Base-by-base conservation (phyloP, 2,888 invertebrate species). In the Dione vanillae region DNA sequence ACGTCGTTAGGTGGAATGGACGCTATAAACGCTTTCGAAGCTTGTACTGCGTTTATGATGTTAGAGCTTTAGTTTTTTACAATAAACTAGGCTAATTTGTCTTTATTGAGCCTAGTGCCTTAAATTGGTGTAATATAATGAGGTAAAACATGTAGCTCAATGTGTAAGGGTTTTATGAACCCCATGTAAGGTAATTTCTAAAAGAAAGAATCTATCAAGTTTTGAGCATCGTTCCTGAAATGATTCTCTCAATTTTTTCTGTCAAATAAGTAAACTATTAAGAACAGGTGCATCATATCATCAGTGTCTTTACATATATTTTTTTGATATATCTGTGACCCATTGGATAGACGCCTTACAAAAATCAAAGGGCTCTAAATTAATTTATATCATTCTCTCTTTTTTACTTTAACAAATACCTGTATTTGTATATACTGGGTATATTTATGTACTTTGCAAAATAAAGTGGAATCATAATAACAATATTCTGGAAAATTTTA, bases 1-100 rank as follows among this genome's bases (percentile, higher is more conserved):
- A 88, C 88, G 88, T 90, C 86, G 88, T 90, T 91, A 90, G 81
- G 81, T 82, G 82, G 84, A 89, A 88, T 90, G 86, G 88, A 83
- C 81, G 84, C 83, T 85, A 86, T 89, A 86, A 88, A 87, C 79
- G 85, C 84, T 70, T 86, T 86, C 83, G 79, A 81, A 79, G 82
- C 83, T 84, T 85, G 88, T 89, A 89, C 86, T 85, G 85, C 83
- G 81, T 85, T 87, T 85, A 83, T 84, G 82, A 72, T 83, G 79
- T 78, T 78, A 78, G 71, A 82, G 80, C 80, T 86, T 86, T 87
- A 81, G 79, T 80, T 79, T 75, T 27, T 78, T 77, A 78, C 61
- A 72, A 56, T 75, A 70, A 72, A 71, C 45, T 69, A 64, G 61
- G 37, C 45, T 56, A 56, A 64, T 69, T 45, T 64, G 37, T 61